These are phyloP conservation scores for Cebus imitator DNA, from an alignment of 2,113 vertebrate genomes.

Conservation along the genomic window DNA sequence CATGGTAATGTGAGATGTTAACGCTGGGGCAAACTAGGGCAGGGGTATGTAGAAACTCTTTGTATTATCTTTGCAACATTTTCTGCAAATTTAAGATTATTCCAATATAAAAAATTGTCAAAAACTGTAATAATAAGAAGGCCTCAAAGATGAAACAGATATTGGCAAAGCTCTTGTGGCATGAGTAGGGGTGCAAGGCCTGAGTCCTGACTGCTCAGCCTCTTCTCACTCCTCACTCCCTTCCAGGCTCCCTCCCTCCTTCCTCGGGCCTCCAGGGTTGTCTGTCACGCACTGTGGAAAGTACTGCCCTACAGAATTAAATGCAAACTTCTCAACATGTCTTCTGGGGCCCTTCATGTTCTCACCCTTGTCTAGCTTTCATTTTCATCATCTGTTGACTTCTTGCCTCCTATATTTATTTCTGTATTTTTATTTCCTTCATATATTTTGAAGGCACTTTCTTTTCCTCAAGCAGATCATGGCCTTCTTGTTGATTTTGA, in stretches of 20 bases:
- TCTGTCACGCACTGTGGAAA: background rate
- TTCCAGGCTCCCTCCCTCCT: background rate
- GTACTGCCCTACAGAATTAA: background rate
- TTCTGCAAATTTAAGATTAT: background rate
- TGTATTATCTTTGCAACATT: background rate
- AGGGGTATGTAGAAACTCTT: background rate
- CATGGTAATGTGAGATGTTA: background rate
- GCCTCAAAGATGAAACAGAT: background rate
- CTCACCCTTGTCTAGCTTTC: background rate
- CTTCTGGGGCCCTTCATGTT: background rate
- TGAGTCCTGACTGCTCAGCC: background rate
- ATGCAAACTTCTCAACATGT: background rate
- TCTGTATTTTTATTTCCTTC: background rate
- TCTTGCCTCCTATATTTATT: background rate
- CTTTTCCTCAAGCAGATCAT: background rate
- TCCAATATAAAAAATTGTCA: background rate
- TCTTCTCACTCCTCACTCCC: background rate
- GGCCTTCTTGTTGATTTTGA: background rate
- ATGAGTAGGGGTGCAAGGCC: background rate
- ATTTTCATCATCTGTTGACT: background rate
- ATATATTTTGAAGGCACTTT: background rate
- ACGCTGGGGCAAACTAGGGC: background rate
- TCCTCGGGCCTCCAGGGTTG: background rate
- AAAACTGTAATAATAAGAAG: background rate
- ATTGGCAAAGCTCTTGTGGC: background rate